phyloP scores from a whole-genome alignment of 2,113 vertebrate genomes.

The Colaptes auratus region DNA sequence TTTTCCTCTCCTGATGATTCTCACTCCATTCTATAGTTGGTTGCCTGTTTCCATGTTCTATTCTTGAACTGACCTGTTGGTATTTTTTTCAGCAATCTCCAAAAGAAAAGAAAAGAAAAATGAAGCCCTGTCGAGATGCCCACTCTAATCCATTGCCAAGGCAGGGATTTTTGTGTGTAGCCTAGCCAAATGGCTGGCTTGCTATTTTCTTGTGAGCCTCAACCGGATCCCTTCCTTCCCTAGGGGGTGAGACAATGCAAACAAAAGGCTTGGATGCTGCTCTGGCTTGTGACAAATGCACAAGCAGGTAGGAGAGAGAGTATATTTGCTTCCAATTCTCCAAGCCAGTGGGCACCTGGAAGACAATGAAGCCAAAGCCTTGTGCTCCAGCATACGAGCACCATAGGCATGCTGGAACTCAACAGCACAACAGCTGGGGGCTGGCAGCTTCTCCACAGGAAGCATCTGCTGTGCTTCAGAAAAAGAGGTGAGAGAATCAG shows the following conservation, averaged over 20 bases:
- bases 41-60: background rate
- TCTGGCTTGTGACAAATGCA: background rate
- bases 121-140: background rate
- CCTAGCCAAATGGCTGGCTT: background rate
- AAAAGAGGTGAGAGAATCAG: background rate
- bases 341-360: background rate
- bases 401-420: background rate
- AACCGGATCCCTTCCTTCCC: background rate
- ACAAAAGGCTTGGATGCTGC: background rate
- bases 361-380: background rate
- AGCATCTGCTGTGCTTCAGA: background rate
- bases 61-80: background rate
- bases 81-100: background rate
- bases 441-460: background rate
- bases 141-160: background rate
- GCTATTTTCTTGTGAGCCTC: background rate
- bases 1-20: background rate
- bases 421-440: background rate
- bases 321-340: background rate
- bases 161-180: background rate
- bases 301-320: background rate
- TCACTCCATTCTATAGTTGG: background rate
- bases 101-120: background rate
- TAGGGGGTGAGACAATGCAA: background rate
- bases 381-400: background rate